Conservation (phyloP, 1,140 invertebrate genomes). For the Aphis gossypii region DNA sequence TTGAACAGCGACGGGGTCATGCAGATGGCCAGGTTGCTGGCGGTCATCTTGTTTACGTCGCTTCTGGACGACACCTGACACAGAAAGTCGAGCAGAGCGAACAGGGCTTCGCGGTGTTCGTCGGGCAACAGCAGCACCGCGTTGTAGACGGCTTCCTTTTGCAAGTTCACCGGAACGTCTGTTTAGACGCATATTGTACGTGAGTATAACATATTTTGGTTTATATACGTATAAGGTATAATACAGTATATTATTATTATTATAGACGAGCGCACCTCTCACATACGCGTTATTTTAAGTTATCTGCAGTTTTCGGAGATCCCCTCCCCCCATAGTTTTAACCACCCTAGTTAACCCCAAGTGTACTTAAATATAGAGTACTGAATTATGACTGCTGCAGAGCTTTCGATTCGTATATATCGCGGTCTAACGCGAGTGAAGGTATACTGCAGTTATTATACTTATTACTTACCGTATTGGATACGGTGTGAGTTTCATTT, state of each 20-base stretch:
- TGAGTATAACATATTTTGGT: neutral
- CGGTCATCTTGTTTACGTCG: slow-evolving; percentile 91
- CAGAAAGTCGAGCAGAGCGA: slow-evolving; percentile 86
- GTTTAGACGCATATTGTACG: slow-evolving; percentile 52
- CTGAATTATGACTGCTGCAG: too few species aligned
- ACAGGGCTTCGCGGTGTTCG: slow-evolving; percentile 90
- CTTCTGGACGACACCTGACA: slow-evolving; percentile 80
- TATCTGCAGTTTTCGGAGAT: too few species aligned
- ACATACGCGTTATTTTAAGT: too few species aligned
- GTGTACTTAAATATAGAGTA: too few species aligned
- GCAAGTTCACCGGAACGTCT: slow-evolving; percentile 85
- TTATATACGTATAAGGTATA: neutral
- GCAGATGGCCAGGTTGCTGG: slow-evolving; percentile 92
- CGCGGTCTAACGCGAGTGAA: too few species aligned
- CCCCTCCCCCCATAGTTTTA: too few species aligned
- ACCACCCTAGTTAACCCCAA: too few species aligned
- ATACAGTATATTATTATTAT: too few species aligned
- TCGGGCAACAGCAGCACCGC: slow-evolving; percentile 87
- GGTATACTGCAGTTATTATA: too few species aligned
- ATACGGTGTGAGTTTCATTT: too few species aligned
- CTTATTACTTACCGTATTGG: too few species aligned
- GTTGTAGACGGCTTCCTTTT: slow-evolving; percentile 86
- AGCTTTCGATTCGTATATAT: too few species aligned
- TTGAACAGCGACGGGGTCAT: slow-evolving; percentile 91
- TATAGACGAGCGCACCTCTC: neutral